Evolutionary conservation across 2,797 vertebrate genomes (phyloP), one percentile per base, ranked within the genome.

Genomic region (Meriones psammophilus): DNA sequence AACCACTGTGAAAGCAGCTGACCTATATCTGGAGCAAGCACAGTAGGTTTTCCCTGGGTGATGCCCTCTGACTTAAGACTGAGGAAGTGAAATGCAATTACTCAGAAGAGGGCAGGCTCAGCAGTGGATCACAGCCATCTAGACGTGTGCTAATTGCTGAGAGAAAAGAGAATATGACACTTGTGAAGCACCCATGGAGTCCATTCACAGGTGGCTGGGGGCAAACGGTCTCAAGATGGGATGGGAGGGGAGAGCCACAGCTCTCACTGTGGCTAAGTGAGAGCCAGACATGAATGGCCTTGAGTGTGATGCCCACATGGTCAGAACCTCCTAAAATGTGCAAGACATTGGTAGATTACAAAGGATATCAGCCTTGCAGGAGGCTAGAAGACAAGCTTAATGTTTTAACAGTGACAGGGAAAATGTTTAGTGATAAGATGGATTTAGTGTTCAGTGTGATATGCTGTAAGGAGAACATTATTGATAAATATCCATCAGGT

Each of bases 371-470:
- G 28, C 73, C 39, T 46, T 28, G 39, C 0, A 4, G 84, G 17
- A 94, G 9, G 13, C 46, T 18, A 56, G 5, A 42, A 86, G 71
- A 73, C 7, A 66, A 95, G 30, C 8, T 39, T 50, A 81, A 62
- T 73, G 46, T 54, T 77, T 0, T 24, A 30, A 24, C 2, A 28
- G 3, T 46, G 36, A 42, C 42, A 12, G 79, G 58, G 62, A 71
- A 7, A 73, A 68, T 8, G 2, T 14, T 24, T 60, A 7, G 22
- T 33, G 28, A 24, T 68, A 68, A 56, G 17, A 33, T 15, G 1
- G 46, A 68, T 36, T 81, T 93, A 81, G 76, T 96, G 69, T 89
- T 93, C 87, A 89, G 36, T 83, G 30, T 60, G 15, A 91, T 94
- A 86, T 39, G 46, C 73, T 42, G 3, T 81, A n/a, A 91, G 26